Conservation (phyloP, 2,113 vertebrate genomes). For the Suricata suricatta region DNA sequence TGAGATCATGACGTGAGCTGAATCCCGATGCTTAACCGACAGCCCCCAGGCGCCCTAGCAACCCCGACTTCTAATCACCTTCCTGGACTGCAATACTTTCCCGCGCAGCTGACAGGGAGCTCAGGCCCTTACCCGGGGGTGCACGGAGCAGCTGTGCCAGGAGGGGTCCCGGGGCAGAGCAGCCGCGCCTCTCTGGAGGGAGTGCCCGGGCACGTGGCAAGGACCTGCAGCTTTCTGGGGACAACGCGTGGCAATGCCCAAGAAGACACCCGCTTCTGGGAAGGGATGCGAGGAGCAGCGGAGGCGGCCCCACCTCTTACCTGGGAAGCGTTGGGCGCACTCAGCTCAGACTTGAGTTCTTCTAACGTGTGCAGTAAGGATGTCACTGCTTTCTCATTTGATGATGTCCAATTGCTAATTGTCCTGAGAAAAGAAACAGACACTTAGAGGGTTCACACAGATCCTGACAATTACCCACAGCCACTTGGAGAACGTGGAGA, state of each 20-base stretch:
- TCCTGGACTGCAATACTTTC: background rate
- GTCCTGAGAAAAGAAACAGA: constrained; percentile 77
- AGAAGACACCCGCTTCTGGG: no score
- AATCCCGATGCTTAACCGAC: no score
- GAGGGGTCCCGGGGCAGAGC: background rate
- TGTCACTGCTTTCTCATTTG: constrained; percentile 80
- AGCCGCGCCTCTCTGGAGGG: rapidly evolving
- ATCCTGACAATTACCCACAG: background rate
- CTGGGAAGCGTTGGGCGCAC: constrained; percentile 57
- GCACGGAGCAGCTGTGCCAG: background rate
- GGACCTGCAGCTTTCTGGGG: rapidly evolving
- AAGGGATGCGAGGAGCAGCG: background rate
- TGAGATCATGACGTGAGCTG: no score
- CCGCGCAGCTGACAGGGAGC: no score
- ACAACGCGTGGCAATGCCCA: no score
- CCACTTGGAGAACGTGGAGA: background rate
- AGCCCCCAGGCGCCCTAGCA: no score
- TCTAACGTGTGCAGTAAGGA: constrained; percentile 80
- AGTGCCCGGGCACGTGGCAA: background rate
- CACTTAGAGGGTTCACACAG: rapidly evolving
- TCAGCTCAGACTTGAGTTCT: constrained; percentile 82
- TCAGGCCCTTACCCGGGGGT: background rate
- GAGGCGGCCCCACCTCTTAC: constrained; percentile 38
- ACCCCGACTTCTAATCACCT: no score
- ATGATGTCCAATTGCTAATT: constrained; percentile 70